Evolutionary conservation across 2,888 invertebrate species (phyloP).

Genomic region (Athalia circularis): DNA sequence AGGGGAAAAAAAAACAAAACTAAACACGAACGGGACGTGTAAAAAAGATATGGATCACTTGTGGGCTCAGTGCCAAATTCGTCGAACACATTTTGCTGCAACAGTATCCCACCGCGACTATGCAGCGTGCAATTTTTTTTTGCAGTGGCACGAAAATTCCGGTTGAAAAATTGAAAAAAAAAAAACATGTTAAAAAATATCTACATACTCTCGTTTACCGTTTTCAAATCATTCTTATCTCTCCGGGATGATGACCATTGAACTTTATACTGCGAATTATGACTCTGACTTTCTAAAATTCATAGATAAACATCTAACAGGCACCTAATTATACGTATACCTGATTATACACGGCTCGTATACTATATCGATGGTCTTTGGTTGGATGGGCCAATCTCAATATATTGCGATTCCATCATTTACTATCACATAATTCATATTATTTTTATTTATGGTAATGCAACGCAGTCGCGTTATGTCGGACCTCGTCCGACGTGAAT

Average conservation of each 20-base stretch:
- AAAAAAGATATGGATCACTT: constrained; percentile 22
- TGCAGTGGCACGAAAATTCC: constrained; percentile 19
- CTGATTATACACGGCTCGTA: not conserved
- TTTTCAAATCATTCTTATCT: constrained; percentile 25
- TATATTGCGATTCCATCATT: not conserved
- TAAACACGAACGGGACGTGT: not conserved
- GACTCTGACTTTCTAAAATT: constrained; percentile 42
- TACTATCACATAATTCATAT: not conserved
- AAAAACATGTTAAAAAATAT: not conserved
- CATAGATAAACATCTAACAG: constrained; percentile 17
- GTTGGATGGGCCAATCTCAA: not conserved
- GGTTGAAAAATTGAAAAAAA: not conserved
- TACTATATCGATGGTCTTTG: not conserved
- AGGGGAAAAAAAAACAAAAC: not conserved
- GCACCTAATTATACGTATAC: constrained; percentile 7
- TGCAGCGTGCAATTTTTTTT: not conserved
- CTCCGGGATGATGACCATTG: constrained; percentile 16
- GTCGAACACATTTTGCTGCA: not conserved
- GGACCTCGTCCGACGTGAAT: not conserved
- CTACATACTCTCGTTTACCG: constrained; percentile 3
- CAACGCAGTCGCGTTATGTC: no score
- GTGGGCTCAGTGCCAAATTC: constrained; percentile 32
- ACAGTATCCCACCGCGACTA: constrained; percentile 4
- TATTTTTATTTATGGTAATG: no score
- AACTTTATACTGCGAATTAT: constrained; percentile 18